These are phyloP conservation scores for Festucalex cinctus DNA, from an alignment of 2,113 vertebrate genomes.

Conservation along the genomic window DNA sequence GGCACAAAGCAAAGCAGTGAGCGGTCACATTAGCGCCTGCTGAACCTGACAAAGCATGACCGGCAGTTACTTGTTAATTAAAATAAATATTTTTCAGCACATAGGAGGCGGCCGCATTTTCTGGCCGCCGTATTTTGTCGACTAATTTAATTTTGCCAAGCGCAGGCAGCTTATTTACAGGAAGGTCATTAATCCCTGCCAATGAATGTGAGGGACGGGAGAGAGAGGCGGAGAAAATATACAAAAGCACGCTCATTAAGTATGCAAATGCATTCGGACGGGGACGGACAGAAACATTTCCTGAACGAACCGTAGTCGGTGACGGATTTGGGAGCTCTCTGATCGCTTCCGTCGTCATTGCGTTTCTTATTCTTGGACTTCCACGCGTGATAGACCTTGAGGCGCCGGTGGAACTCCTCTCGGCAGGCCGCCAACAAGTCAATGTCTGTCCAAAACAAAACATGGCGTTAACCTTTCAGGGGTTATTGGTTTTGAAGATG, in stretches of 20 bases:
- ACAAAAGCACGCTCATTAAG: neutral
- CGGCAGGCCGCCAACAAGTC: slow-evolving; percentile 94
- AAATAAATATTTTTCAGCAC: slow-evolving; percentile 43
- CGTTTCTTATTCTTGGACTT: slow-evolving; percentile 98
- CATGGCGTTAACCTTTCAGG: neutral
- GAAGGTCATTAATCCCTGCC: slow-evolving; percentile 18
- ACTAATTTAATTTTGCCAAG: slow-evolving; percentile 32
- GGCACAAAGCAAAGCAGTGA: slow-evolving; percentile 21
- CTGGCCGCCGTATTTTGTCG: slow-evolving; percentile 5
- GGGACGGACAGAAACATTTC: neutral
- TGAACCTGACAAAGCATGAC: slow-evolving; percentile 27
- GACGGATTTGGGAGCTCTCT: slow-evolving; percentile 92
- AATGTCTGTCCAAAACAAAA: slow-evolving; percentile 79
- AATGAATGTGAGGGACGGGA: slow-evolving; percentile 3
- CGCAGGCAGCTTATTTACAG: slow-evolving; percentile 23
- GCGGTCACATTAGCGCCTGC: slow-evolving; percentile 22
- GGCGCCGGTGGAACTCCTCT: slow-evolving; percentile 95
- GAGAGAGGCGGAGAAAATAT: slow-evolving; percentile 1
- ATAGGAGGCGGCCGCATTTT: slow-evolving; percentile 16
- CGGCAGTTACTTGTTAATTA: slow-evolving; percentile 46
- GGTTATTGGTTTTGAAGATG: neutral
- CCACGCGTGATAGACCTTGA: slow-evolving; percentile 98
- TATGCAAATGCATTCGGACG: neutral
- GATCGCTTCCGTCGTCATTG: slow-evolving; percentile 81
- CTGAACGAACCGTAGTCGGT: slow-evolving; percentile 88